These are phyloP conservation scores for Hippolais icterina DNA, from an alignment of 2,113 vertebrate genomes.

Conservation along the genomic window DNA sequence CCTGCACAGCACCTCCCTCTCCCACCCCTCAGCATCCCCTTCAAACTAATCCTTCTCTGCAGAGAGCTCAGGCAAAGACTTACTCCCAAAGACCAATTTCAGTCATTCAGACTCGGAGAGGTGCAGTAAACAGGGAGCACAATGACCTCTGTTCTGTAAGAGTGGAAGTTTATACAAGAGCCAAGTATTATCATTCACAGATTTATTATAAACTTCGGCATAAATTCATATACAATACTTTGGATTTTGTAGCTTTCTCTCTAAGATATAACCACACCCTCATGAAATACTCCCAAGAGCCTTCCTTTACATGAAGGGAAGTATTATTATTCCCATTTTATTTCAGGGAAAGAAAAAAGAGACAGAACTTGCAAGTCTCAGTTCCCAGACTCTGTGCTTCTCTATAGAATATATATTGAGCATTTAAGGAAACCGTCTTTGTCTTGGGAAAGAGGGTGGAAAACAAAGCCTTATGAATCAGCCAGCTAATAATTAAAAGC, in stretches of 20 bases:
- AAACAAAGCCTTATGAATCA: slow-evolving; percentile 45
- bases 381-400: not conserved
- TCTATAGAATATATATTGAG: not conserved
- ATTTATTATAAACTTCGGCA: not conserved
- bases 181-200: slow-evolving; percentile 31
- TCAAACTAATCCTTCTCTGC: not conserved
- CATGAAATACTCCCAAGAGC: not conserved
- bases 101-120: not conserved
- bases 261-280: slow-evolving; percentile 19
- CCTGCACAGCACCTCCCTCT: not conserved
- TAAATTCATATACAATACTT: not conserved
- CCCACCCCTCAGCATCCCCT: not conserved
- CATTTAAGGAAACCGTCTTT: not conserved
- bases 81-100: not conserved
- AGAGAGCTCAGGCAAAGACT: not conserved
- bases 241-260: not conserved
- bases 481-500: slow-evolving; percentile 60
- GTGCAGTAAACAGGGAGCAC: not conserved
- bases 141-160: not conserved
- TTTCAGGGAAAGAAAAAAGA: not conserved
- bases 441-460: not conserved
- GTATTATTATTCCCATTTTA: not conserved
- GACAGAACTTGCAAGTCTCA: not conserved
- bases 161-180: not conserved
- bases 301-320: not conserved